These are phyloP conservation scores for Myodes glareolus DNA, from an alignment of 2,113 vertebrate species.

Conservation along the genomic window DNA sequence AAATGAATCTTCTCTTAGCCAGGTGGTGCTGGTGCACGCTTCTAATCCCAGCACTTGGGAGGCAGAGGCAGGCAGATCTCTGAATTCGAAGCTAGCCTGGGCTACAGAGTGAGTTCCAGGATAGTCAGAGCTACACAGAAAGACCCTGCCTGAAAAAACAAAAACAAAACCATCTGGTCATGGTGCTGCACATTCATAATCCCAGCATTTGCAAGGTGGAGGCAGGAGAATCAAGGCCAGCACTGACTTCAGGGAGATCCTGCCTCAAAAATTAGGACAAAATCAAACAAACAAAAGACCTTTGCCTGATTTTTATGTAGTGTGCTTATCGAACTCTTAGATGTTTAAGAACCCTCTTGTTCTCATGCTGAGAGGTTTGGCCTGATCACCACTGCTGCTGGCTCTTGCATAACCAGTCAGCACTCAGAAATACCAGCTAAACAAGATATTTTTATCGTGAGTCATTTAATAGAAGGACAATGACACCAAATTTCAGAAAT, in stretches of 20 bases:
- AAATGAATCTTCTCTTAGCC: background rate
- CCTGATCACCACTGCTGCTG: background rate
- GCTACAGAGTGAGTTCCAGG: background rate
- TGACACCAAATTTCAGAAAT: constrained; percentile 18
- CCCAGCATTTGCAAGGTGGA: background rate
- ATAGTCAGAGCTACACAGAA: background rate
- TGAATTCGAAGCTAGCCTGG: background rate
- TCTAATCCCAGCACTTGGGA: background rate
- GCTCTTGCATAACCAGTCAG: background rate
- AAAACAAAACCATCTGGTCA: background rate
- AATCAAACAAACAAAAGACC: background rate
- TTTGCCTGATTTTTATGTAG: constrained; percentile 34
- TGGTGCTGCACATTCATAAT: background rate
- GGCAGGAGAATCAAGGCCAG: background rate
- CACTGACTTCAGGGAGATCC: background rate
- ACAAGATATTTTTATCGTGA: constrained; percentile 11
- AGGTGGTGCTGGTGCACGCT: background rate
- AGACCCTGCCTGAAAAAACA: background rate
- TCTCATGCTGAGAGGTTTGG: constrained; percentile 31
- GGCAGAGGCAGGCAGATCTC: background rate
- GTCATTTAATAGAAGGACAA: constrained; percentile 12
- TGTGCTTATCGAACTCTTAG: constrained; percentile 4
- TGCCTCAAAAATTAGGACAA: background rate
- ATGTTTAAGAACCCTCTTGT: constrained; percentile 49
- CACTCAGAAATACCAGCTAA: constrained; percentile 40